phyloP scores from a whole-genome alignment of 2,797 vertebrate species.

The Dromococcyx pavoninus region DNA sequence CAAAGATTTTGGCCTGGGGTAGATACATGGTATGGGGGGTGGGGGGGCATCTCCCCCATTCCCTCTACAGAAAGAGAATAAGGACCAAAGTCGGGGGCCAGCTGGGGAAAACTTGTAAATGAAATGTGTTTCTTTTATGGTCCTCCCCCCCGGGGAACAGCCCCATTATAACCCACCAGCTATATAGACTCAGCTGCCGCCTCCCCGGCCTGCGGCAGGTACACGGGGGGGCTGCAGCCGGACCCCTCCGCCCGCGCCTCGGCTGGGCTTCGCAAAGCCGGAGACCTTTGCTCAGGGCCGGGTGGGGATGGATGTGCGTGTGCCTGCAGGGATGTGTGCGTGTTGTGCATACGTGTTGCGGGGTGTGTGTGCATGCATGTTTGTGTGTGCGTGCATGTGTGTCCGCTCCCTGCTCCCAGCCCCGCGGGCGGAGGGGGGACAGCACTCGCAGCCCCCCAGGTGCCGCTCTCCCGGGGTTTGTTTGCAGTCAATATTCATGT shows the following conservation, averaged over 20 bases:
- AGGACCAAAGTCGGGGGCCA: conserved; percentile 41
- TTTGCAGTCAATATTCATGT: conserved; percentile 73
- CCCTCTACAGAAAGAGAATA: not conserved
- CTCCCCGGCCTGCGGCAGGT: conserved; percentile 17
- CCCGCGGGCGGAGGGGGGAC: not conserved
- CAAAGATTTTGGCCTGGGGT: conserved; percentile 6
- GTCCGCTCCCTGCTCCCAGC: not conserved
- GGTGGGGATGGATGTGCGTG: too few species aligned
- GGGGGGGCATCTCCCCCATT: not conserved
- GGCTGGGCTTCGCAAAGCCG: not conserved
- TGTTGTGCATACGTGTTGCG: too few species aligned
- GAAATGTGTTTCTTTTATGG: conserved; percentile 49
- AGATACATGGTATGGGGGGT: not conserved
- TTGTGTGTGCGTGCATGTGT: too few species aligned
- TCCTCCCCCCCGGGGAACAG: conserved; percentile 27
- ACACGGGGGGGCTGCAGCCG: not conserved
- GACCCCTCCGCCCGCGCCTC: not conserved
- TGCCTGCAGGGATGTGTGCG: too few species aligned
- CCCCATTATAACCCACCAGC: conserved; percentile 30
- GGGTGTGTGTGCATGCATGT: too few species aligned
- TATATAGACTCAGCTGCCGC: conserved; percentile 37
- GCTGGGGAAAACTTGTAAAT: conserved; percentile 41
- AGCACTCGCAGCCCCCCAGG: conserved; percentile 46
- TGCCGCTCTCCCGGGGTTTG: conserved; percentile 58
- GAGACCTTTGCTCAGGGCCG: not conserved